These are phyloP conservation scores for Harpagifer antarcticus DNA, from an alignment of 2,797 vertebrate genomes.

Conservation along the genomic window DNA sequence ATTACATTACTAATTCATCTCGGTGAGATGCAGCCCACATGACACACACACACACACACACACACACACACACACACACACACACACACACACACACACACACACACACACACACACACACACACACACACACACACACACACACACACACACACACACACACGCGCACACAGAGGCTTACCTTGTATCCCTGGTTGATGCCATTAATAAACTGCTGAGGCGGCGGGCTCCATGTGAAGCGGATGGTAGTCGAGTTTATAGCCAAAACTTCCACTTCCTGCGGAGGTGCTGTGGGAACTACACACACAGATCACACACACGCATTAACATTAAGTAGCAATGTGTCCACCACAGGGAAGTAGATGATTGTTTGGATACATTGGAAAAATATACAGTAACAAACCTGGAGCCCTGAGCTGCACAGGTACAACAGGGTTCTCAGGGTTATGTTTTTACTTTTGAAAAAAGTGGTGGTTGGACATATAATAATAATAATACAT, in stretches of 20 bases:
- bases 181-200: slow-evolving; percentile 98
- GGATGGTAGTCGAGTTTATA: slow-evolving; percentile 92
- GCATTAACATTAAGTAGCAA: slow-evolving; percentile 28
- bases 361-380: slow-evolving; percentile 1
- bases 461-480: slow-evolving; percentile 12
- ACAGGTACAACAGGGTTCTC: slow-evolving; percentile 17
- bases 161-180: slow-evolving; percentile 63
- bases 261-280: slow-evolving; percentile 92
- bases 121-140: slow-evolving; percentile 16
- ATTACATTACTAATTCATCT: background rate
- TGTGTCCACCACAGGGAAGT: slow-evolving; percentile 14
- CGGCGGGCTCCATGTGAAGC: slow-evolving; percentile 94
- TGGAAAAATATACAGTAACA: background rate
- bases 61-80: slow-evolving; percentile 12
- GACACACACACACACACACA: slow-evolving; percentile 2
- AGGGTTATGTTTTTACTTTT: slow-evolving; percentile 13
- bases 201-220: slow-evolving; percentile 97
- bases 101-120: slow-evolving; percentile 19
- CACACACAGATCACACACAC: slow-evolving; percentile 25
- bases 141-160: slow-evolving; percentile 9
- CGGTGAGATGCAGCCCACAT: background rate
- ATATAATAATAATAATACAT: background rate
- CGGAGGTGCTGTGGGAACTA: slow-evolving; percentile 95
- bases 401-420: background rate
- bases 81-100: slow-evolving; percentile 17